These are phyloP conservation scores for Girardia tigrina DNA, from an alignment of 2,888 invertebrate species.

Conservation along the genomic window DNA sequence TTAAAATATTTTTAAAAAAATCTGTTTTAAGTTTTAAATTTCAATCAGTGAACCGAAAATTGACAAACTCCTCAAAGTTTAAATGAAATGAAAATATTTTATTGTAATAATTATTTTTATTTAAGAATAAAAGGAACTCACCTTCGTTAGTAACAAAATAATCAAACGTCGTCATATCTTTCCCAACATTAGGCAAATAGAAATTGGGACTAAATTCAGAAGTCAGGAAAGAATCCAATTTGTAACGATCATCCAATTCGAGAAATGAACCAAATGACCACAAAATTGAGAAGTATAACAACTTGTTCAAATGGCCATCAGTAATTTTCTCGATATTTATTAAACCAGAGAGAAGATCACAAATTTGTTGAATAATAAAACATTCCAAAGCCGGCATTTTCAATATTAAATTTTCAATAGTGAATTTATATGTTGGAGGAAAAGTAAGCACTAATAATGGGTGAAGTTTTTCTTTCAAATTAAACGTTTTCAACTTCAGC, in stretches of 20 bases:
- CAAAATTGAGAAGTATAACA: background rate
- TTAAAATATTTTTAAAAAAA: no score
- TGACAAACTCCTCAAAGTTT: no score
- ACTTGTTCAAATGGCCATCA: background rate
- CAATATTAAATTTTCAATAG: background rate
- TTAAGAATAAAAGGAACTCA: no score
- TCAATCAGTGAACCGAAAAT: no score
- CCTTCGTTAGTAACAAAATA: constrained; percentile 1
- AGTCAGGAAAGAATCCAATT: background rate
- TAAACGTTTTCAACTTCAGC: background rate
- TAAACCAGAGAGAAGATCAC: constrained; percentile 15
- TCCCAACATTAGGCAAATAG: background rate
- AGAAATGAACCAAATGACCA: constrained; percentile 17
- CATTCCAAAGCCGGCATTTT: constrained; percentile 25
- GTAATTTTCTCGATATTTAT: background rate
- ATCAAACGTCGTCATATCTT: background rate
- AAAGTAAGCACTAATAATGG: background rate
- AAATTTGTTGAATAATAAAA: constrained; percentile 16
- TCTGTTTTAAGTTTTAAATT: no score
- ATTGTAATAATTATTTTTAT: no score
- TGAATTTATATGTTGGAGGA: background rate
- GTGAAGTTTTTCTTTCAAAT: background rate
- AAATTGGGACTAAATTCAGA: background rate
- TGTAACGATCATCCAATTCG: background rate
- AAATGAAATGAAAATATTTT: no score